Percentiles rank a stretch among this genome's conserved stretches.
These are phyloP conservation scores for Helicoverpa assulta DNA, from an alignment of 2,888 invertebrate genomes.

Conservation along the genomic window DNA sequence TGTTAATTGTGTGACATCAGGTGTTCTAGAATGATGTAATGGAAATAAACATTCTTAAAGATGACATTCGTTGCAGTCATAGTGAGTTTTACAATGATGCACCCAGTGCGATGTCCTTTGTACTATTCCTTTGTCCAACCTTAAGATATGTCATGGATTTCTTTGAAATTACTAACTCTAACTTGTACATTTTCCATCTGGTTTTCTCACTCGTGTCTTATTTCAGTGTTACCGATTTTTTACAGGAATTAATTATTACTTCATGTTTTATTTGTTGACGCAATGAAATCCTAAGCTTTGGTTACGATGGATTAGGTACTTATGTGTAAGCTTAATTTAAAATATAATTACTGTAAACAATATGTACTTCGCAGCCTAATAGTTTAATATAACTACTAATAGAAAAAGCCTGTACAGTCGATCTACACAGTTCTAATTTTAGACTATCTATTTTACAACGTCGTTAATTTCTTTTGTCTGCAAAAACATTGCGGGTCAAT, in stretches of 20 bases:
- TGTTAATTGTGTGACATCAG: constrained; percentile 9
- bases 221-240: no score
- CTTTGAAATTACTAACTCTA: no score
- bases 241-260: no score
- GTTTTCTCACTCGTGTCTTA: no score
- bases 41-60: neutral
- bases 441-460: neutral
- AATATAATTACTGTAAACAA: neutral
- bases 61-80: constrained; percentile 19
- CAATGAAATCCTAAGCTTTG: no score
- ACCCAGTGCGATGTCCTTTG: no score
- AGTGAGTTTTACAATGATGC: constrained; percentile 3
- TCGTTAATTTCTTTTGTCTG: neutral
- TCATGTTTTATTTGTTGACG: no score
- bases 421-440: neutral
- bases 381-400: neutral
- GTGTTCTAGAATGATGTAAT: constrained; percentile 17
- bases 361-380: neutral
- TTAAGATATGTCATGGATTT: no score
- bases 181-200: no score
- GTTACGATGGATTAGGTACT: no score
- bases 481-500: constrained; percentile 21
- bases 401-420: neutral
- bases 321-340: no score
- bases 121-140: no score